These are phyloP conservation scores for Glyptemys insculpta DNA, from an alignment of 2,797 vertebrate genomes.

Conservation along the genomic window DNA sequence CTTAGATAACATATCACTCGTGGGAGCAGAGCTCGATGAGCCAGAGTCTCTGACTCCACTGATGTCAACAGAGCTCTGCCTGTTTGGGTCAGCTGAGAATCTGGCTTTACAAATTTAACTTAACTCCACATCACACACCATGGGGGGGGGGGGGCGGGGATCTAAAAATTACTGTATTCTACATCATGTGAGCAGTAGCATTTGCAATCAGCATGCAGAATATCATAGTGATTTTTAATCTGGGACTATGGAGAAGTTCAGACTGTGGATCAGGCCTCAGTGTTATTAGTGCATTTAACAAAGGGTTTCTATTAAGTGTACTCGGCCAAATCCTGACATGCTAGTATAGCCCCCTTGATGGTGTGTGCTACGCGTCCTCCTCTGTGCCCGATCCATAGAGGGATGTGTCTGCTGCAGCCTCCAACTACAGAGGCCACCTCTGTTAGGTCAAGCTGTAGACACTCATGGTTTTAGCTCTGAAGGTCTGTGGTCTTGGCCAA, in stretches of 20 bases:
- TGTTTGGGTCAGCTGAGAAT: not conserved
- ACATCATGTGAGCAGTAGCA: not conserved
- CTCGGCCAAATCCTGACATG: not conserved
- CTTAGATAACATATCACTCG: not conserved
- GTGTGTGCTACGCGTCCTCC: not conserved
- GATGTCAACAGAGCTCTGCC: not conserved
- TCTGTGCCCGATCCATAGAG: not conserved
- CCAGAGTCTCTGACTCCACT: not conserved
- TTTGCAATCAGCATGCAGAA: not conserved
- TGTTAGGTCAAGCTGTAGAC: not conserved
- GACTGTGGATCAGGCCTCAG: not conserved
- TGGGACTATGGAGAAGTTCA: not conserved
- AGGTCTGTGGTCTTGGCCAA: not conserved
- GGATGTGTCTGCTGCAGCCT: not conserved
- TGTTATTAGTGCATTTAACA: not conserved
- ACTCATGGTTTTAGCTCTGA: not conserved
- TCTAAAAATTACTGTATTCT: not conserved
- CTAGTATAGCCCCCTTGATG: not conserved
- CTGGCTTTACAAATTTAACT: not conserved
- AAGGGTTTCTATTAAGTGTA: not conserved
- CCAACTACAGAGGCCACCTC: not conserved
- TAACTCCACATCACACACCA: not conserved
- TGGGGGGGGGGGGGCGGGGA: fast-evolving
- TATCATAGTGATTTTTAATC: not conserved
- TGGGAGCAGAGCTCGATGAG: not conserved